Conservation (phyloP, 2,888 invertebrate genomes). For the Drosophila fungiperda region DNA sequence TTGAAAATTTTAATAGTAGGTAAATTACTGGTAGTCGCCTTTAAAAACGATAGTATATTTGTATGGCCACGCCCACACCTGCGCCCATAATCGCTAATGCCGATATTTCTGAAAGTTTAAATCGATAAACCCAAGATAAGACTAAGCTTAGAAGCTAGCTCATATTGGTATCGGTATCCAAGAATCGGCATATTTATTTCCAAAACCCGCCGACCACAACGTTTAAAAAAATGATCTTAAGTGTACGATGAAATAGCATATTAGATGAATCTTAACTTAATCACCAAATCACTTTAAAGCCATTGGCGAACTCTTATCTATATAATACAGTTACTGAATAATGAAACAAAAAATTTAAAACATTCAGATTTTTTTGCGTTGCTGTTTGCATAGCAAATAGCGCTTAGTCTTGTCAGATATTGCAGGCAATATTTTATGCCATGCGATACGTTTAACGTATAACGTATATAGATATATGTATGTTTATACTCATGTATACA, state of each 20-base stretch:
- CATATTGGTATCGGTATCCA: too few relatives aligned
- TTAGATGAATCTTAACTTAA: slow-evolving; percentile 11
- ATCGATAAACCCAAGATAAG: too few relatives aligned
- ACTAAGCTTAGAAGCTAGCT: too few relatives aligned
- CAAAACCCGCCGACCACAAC: too few relatives aligned
- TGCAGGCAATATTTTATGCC: background rate
- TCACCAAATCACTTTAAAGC: slow-evolving; percentile 8
- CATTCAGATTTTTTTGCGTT: background rate
- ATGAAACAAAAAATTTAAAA: slow-evolving; percentile 20
- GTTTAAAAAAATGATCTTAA: background rate
- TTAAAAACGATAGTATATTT: too few relatives aligned
- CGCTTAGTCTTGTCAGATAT: slow-evolving; percentile 1
- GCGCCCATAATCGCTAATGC: too few relatives aligned
- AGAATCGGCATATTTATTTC: too few relatives aligned
- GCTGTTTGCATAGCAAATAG: slow-evolving; percentile 13
- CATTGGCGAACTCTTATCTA: slow-evolving; percentile 30
- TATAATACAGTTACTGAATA: slow-evolving; percentile 3
- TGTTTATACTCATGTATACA: slow-evolving; percentile 3
- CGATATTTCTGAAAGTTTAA: too few relatives aligned
- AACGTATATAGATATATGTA: background rate
- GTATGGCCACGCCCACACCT: too few relatives aligned
- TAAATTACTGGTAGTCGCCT: too few relatives aligned
- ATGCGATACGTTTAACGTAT: background rate
- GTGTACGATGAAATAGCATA: background rate
- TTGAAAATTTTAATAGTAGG: too few relatives aligned